Evolutionary conservation across 2,797 vertebrate species (phyloP).

Genomic region (Sebastes vulpes): DNA sequence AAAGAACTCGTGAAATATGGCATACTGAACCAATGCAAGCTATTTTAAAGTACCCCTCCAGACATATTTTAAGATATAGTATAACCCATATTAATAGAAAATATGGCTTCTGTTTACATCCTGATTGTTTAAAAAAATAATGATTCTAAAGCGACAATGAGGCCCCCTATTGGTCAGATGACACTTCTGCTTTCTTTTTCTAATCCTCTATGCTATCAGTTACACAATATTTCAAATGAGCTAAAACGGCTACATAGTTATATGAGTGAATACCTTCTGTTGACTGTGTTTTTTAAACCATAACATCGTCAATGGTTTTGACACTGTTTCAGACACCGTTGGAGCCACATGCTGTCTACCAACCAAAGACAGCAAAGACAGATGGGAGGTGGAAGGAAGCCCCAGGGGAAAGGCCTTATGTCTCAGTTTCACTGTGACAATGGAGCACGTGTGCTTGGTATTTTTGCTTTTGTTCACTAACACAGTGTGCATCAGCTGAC

Average conservation of each 20-base stretch:
- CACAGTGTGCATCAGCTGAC: conserved; percentile 77
- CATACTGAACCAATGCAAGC: not conserved
- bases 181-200: not conserved
- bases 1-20: rapidly evolving
- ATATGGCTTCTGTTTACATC: not conserved
- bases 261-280: not conserved
- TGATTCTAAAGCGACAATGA: not conserved
- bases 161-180: not conserved
- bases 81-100: not conserved
- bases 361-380: conserved; percentile 73
- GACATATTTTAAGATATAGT: not conserved
- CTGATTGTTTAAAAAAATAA: not conserved
- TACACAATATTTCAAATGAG: not conserved
- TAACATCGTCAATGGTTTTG: conserved; percentile 49
- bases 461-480: conserved; percentile 72
- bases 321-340: conserved; percentile 54
- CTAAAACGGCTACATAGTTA: not conserved
- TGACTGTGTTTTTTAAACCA: conserved; percentile 59
- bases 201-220: not conserved
- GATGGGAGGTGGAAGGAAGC: conserved; percentile 66
- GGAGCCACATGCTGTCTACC: conserved; percentile 58
- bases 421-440: conserved; percentile 84
- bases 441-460: conserved; percentile 64
- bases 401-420: conserved; percentile 71
- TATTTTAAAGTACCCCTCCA: not conserved